A percentile compares a stretch with the other conserved stretches of the same genome.
phyloP scores from a whole-genome alignment of 2,888 invertebrate species.

The Lasioglossum lativentre region DNA sequence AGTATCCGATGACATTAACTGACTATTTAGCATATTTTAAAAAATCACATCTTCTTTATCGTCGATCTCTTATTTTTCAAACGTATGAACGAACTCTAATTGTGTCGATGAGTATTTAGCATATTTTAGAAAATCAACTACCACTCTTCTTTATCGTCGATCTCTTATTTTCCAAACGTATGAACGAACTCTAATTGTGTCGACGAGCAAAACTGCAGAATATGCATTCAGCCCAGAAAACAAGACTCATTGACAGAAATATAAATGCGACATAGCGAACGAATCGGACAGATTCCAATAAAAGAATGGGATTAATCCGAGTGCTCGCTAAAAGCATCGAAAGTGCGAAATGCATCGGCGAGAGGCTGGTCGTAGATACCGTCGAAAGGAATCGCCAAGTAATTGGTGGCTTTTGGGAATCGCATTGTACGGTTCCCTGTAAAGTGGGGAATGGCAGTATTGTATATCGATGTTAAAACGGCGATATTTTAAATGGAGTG shows the following conservation, averaged over 20 bases:
- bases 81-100: too few species aligned
- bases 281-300: not conserved
- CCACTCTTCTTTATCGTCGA: too few species aligned
- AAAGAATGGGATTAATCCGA: not conserved
- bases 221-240: too few species aligned
- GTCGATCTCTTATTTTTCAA: too few species aligned
- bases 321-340: not conserved
- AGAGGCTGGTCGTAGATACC: not conserved
- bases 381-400: not conserved
- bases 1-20: too few species aligned
- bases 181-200: too few species aligned
- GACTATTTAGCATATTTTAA: not conserved
- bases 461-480: not conserved
- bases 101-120: too few species aligned
- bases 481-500: conserved; percentile 17
- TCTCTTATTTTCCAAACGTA: too few species aligned
- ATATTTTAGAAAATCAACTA: too few species aligned
- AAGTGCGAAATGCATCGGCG: not conserved
- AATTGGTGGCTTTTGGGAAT: not conserved
- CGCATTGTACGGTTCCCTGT: not conserved
- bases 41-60: too few species aligned
- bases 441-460: not conserved
- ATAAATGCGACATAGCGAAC: not conserved
- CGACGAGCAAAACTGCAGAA: too few species aligned
- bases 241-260: not conserved